Evolutionary conservation across 1,140 invertebrate species (phyloP).

Genomic region (Gyrodactylus bullatarudis): DNA sequence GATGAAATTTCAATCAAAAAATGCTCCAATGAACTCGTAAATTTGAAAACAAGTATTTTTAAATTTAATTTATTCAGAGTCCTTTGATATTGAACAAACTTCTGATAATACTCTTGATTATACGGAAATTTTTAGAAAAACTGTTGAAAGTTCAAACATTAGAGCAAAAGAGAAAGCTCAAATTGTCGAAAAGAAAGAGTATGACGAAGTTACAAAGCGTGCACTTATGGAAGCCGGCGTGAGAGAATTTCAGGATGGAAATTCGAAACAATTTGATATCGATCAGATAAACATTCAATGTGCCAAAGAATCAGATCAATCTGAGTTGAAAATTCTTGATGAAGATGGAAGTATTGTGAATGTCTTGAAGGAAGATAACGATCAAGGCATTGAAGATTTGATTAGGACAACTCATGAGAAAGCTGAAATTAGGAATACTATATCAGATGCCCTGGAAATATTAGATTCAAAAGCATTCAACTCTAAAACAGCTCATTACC

Average conservation of each 20-base stretch:
- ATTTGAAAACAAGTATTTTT: no score
- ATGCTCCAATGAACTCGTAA: no score
- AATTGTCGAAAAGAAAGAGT: no score
- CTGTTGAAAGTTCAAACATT: no score
- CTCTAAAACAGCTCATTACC: neutral
- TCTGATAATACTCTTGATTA: no score
- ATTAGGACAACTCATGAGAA: neutral
- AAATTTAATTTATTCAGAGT: no score
- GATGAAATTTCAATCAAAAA: no score
- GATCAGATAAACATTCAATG: neutral
- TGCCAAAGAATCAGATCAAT: neutral
- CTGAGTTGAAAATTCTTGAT: neutral
- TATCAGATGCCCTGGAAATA: neutral
- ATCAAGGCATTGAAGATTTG: neutral
- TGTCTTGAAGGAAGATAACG: neutral
- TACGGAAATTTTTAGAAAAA: no score
- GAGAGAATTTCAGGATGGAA: neutral
- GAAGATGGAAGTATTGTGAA: neutral
- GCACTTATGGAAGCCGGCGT: neutral
- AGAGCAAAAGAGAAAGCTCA: no score
- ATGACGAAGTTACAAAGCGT: neutral
- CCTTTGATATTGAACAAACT: no score
- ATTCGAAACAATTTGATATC: neutral
- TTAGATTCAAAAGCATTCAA: neutral
- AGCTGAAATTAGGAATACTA: neutral